Conservation (phyloP, 92 coral and sea anemone species). For the Metridium senile region DNA sequence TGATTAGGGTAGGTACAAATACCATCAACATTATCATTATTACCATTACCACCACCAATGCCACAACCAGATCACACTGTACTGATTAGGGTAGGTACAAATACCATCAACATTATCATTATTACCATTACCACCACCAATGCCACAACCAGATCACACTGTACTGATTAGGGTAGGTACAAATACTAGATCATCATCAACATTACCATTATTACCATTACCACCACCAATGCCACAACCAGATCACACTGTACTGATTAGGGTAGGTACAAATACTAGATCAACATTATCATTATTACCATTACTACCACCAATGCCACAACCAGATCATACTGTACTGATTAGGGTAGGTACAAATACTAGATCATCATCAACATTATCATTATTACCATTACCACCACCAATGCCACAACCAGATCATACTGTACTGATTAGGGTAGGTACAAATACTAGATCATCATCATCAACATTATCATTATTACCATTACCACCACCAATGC, state of each 20-base stretch:
- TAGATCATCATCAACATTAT: too few relatives aligned
- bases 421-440: conserved; percentile 83
- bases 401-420: conserved; percentile 80
- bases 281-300: too few relatives aligned
- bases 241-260: conserved; percentile 79
- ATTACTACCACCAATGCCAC: conserved; percentile 67
- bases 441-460: too few relatives aligned
- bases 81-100: too few relatives aligned
- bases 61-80: too few relatives aligned
- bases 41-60: too few relatives aligned
- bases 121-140: conserved; percentile 58
- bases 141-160: conserved; percentile 83
- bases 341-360: conserved; percentile 82
- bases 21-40: too few relatives aligned
- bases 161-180: conserved; percentile 79
- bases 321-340: conserved; percentile 86
- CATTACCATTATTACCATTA: too few relatives aligned
- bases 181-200: too few relatives aligned
- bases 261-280: conserved; percentile 84
- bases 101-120: too few relatives aligned
- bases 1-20: too few relatives aligned
- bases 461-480: too few relatives aligned
- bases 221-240: conserved; percentile 75
- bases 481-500: conserved; percentile 56
- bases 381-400: conserved; percentile 54